A percentile compares a stretch with the other conserved stretches of the same genome.
Conservation (phyloP, 2,113 vertebrate genomes). For the Cyanoliseus patagonus region DNA sequence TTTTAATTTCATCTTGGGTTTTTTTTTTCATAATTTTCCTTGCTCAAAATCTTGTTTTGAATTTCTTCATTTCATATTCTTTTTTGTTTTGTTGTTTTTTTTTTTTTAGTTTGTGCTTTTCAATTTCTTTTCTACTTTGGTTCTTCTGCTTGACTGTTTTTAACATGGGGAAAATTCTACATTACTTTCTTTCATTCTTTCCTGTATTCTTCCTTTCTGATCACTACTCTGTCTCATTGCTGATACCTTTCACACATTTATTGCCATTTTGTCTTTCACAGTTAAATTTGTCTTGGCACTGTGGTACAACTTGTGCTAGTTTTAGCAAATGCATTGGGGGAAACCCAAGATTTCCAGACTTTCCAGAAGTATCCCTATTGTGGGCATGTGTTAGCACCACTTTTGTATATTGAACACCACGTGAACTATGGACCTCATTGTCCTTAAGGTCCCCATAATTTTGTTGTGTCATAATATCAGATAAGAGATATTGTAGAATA, state of each 20-base stretch:
- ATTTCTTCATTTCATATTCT: not conserved
- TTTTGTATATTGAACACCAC: not conserved
- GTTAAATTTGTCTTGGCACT: not conserved
- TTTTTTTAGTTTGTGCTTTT: not conserved
- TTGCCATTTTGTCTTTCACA: not conserved
- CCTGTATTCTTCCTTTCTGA: not conserved
- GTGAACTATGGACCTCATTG: not conserved
- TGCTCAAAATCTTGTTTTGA: not conserved
- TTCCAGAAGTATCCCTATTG: not conserved
- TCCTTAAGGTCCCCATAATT: not conserved
- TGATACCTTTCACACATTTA: not conserved
- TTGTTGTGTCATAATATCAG: not conserved
- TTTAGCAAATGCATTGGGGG: not conserved
- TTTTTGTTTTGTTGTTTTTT: not conserved
- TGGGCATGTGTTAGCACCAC: not conserved
- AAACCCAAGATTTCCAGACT: not conserved
- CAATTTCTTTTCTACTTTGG: not conserved
- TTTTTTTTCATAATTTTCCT: not conserved
- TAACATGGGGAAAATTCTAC: not conserved
- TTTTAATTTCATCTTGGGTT: not conserved
- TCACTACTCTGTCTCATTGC: not conserved
- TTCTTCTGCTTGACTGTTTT: not conserved
- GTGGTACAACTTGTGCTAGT: not conserved
- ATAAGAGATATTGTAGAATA: not conserved
- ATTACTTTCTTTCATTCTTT: not conserved